A percentile compares a stretch with the other conserved stretches of the same genome.
Conservation (phyloP, 2,888 invertebrate genomes). For the Melangyna quadrimaculata region DNA sequence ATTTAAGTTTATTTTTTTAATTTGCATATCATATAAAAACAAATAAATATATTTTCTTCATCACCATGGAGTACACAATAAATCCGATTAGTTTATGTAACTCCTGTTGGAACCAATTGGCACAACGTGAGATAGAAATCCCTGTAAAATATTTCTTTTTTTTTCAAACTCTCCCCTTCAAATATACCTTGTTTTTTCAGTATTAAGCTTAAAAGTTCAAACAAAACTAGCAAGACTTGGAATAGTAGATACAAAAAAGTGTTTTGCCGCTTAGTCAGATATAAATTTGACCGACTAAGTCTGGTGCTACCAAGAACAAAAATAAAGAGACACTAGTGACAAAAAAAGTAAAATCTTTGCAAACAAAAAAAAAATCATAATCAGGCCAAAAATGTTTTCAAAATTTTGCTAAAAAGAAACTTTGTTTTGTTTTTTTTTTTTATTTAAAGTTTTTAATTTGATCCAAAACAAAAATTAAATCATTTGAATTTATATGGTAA, state of each 20-base stretch:
- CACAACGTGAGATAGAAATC: constrained; percentile 67
- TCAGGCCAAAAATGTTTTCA: constrained; percentile 81
- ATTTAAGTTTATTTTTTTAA: constrained; percentile 42
- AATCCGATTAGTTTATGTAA: constrained; percentile 73
- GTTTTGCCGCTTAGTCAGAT: constrained; percentile 56
- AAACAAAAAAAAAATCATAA: constrained; percentile 73
- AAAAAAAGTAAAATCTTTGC: constrained; percentile 74
- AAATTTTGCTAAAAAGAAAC: constrained; percentile 73
- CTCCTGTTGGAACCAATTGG: constrained; percentile 76
- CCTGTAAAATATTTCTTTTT: constrained; percentile 18
- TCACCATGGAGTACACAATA: constrained; percentile 73
- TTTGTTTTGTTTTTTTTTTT: constrained; percentile 46
- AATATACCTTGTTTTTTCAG: constrained; percentile 51
- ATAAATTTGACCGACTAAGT: constrained; percentile 67
- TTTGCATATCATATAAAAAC: constrained; percentile 30
- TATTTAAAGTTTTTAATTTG: constrained; percentile 50
- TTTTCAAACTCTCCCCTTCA: constrained; percentile 23
- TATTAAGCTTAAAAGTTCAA: constrained; percentile 60
- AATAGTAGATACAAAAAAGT: constrained; percentile 35
- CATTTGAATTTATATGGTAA: constrained; percentile 49
- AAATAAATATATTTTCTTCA: constrained; percentile 51
- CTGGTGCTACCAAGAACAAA: constrained; percentile 70
- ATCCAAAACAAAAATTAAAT: constrained; percentile 44
- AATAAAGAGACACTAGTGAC: constrained; percentile 82
- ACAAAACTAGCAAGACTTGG: constrained; percentile 56